Evolutionary conservation across 2,113 vertebrate species (phyloP), one percentile per base, ranked within the genome.

Genomic region (Tachycineta bicolor): DNA sequence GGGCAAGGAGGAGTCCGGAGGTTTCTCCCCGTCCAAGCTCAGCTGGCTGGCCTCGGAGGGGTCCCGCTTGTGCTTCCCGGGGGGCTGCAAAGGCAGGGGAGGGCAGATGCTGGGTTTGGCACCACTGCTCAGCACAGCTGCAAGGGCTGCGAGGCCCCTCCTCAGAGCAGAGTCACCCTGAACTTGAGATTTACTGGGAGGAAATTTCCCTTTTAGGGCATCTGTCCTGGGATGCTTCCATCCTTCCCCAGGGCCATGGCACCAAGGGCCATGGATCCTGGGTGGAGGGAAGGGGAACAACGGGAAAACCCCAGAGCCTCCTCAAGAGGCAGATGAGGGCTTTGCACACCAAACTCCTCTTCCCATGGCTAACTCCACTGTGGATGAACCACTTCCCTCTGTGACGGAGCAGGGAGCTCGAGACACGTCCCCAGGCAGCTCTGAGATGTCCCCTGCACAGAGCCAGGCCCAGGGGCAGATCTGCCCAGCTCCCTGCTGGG

Each of bases 41-140:
- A 98, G 95, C 94, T 98, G 98, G 97, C 98, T 99, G 4, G 43
- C 97, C 87, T 98, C 97, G 2, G 98, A 98, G 8, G 98, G 98
- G 86, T 98, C 98, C 77, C 97, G 98, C 39, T 95, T 95, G 83
- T 98, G 97, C 84, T 89, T 96, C 29, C 93, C 97, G 9, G 98
- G 93, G 79, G 98, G 88, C 99, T 99, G 68, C 19, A 92, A 75
- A 23, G 52, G 89, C 22, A 95, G 23, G 0, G 0, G 39, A 84
- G 22, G 14, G 63, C 39, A 83, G 8, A 21, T 1, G 21, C 39
- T 63, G 60, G 19, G 19, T 26, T 70, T 77, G 81, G 26, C 37
- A 58, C 13, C 46, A 60, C 15, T 11, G 12, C 59, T 81, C 28
- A 41, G 34, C 68, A 65, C 37, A 64, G 5, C 13, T 60, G 37